Evolutionary conservation across 2,888 invertebrate species (phyloP), one percentile per base, ranked within the genome.

Genomic region (Biston stratarius): DNA sequence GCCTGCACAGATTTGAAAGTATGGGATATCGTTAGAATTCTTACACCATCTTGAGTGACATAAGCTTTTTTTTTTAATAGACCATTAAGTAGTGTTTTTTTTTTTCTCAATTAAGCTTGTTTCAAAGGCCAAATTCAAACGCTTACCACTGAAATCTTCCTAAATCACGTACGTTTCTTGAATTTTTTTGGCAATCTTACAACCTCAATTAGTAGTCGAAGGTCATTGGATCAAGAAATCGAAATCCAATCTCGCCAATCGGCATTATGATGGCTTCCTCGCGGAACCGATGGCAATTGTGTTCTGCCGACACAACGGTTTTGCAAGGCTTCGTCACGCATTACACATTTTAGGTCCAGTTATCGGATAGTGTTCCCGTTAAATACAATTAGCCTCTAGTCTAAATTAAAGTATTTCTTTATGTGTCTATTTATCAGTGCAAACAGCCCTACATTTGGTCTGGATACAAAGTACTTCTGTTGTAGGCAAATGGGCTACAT

Each of bases 171-270:
- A 61, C 56, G 36, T 52, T 62, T 53, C 61, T 62, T 62, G 36
- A 51, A 33, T 59, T 59, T 38, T n/a, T 12, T 49, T 14, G 42
- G 49, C 40, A 48, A 36, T 9, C 34, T 47, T 59, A 63, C 64
- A 72, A 64, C 74, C 75, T 78, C 75, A 80, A 83, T 80, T 77
- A 78, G 61, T 65, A 57, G 45, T 36, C 66, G 77, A 81, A 82
- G 78, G 81, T 78, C 71, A 63, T 70, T 64, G 44, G 45, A 24
- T 58, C 69, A 70, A 68, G 75, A 77, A 78, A 74, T 69, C 68
- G 52, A 61, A 51, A 52, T 64, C 75, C 74, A 74, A 77, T 77
- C 67, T 60, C 61, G 24, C 24, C 24, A 24, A 24, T 24, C 24
- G 65, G 72, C 73, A 69, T 72, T 72, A 61, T 69, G 70, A 63